Base-by-base conservation (phyloP, 2,797 vertebrate species). In the Dallia pectoralis region DNA sequence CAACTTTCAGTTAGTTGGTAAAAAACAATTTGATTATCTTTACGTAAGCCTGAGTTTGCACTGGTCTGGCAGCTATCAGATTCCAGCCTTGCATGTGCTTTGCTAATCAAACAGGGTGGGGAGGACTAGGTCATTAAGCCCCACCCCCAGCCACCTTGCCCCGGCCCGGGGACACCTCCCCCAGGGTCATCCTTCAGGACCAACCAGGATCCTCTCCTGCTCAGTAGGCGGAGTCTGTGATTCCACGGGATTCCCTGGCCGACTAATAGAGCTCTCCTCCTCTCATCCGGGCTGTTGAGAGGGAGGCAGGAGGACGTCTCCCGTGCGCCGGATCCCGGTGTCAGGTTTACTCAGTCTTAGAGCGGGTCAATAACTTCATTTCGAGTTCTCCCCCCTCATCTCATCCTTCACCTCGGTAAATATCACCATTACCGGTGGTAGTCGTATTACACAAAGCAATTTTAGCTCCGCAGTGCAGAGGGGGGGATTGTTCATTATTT, bases 1-100 rank as follows among this genome's bases (percentile, higher is more conserved):
- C 51, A 71, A 53, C 44, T 80, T 77, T 74, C 40, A 70, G 53
- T 77, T 74, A 79, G 75, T 69, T 11, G 59, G 71, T 71, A 77
- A 79, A 80, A 72, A 71, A 66, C 71, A 15, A 83, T 69, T 67
- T 79, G 81, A 86, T 90, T 86, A 84, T 61, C 59, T 77, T 81
- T 89, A 82, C 85, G 78, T 76, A 74, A 61, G 32, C 66, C 27
- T 12, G 51, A 18, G 70, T 19, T 30, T 4, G 40, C 77, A 78
- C 69, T 14, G 67, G 82, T 76, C 76, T 81, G 51, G 51, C 69
- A 74, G 49, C 40, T 49, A 63, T 22, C 74, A 84, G 84, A 83
- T 81, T 84, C 73, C 69, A 72, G 40, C 40, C 7, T 6, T 2
- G 40, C 40, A 11, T 44, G 40, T 1, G 6, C 40, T 44, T 11